Conservation (phyloP, 30 jellyfish, hydroid and myxozoan species). For the Aurelia aurita complex sp. Pacific region DNA sequence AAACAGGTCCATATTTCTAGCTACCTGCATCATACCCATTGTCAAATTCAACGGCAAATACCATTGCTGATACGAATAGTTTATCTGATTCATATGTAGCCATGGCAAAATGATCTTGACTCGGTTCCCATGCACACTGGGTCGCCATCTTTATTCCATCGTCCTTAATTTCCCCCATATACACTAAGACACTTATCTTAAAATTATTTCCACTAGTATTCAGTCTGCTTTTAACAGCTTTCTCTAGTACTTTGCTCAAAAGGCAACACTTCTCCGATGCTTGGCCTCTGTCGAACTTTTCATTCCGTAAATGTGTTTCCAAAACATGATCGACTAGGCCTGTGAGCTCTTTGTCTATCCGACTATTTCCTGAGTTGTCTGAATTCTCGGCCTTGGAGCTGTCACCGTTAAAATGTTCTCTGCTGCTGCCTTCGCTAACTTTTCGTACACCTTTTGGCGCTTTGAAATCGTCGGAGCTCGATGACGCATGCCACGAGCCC, state of each 20-base stretch:
- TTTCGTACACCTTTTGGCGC: neutral
- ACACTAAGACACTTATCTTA: constrained; percentile 79
- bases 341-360: constrained; percentile 31
- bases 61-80: constrained; percentile 89
- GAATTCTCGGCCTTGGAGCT: neutral
- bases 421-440: neutral
- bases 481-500: constrained; percentile 75
- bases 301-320: constrained; percentile 57
- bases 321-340: constrained; percentile 45
- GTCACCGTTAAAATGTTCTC: neutral
- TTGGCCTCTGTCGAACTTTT: constrained; percentile 44
- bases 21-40: constrained; percentile 39
- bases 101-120: constrained; percentile 86
- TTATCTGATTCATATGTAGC: constrained; percentile 79
- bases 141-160: constrained; percentile 92
- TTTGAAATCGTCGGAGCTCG: constrained; percentile 9
- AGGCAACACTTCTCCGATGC: constrained; percentile 78
- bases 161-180: constrained; percentile 79
- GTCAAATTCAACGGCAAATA: constrained; percentile 57
- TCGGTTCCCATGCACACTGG: constrained; percentile 90
- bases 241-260: constrained; percentile 71
- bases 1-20: neutral
- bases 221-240: constrained; percentile 62
- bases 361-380: neutral
- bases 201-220: constrained; percentile 27